Base-by-base conservation (phyloP, 2,797 vertebrate genomes). In the Enteromius radiatus region DNA sequence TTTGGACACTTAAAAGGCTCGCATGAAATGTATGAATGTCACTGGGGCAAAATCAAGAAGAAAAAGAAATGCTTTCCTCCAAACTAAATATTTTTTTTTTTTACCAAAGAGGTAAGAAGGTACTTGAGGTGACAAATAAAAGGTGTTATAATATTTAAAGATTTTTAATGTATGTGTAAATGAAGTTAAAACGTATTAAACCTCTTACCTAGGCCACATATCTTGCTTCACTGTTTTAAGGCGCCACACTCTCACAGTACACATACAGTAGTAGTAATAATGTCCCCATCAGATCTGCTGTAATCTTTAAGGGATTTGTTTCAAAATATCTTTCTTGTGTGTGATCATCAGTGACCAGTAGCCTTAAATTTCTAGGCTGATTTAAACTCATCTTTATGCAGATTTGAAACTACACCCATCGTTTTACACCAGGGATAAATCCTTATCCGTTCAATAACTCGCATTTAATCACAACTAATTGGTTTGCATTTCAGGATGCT, bases 251-350 rank as follows among this genome's bases (percentile, higher is more conserved):
- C 36, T 77, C 64, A 5, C 31, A 3, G 1, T 49, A 15, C 76
- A 52, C 23, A 54, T 23, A 41, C 8, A 10, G 38, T 41, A 33
- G 26, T 26, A 9, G 3, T 23, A 59, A 19, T 83, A 65, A 87
- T 85, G 86, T 87, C 84, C 84, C 36, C 67, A 81, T 78, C 84
- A 87, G 81, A 87, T 87, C 59, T 78, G 81, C 78, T 84, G 6
- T 43, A 61, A 61, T 38, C 19, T n/a, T 71, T 76, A 12, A 71
- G 38, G 67, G 26, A 21, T 6, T 78, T 63, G 56, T 74, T 65
- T 76, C 2, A 67, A 36, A 82, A 59, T 49, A 70, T 3, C 15
- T 21, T 54, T 33, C n/a, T 54, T 33, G 19, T 63, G 43, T 31
- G 33, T 59, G 15, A 67, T 5, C 63, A 38, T 52, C 12, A 38